These are phyloP conservation scores for Cetoscarus ocellatus DNA, from an alignment of 2,797 vertebrate genomes.

Conservation along the genomic window DNA sequence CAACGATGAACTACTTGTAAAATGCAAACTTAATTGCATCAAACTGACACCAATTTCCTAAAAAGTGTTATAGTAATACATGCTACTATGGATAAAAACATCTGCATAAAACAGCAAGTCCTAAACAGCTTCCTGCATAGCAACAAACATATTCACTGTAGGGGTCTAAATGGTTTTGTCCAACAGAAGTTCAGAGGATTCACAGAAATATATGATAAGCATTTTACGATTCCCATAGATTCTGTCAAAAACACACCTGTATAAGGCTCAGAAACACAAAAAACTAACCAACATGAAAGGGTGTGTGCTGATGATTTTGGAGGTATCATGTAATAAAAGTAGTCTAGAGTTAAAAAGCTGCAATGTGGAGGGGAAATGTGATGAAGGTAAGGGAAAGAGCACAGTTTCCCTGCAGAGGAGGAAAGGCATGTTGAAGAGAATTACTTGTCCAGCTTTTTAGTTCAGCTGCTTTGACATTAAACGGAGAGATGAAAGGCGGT, in stretches of 20 bases:
- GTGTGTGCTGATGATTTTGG: slow-evolving; percentile 17
- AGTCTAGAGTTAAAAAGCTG: background rate
- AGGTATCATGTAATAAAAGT: slow-evolving; percentile 19
- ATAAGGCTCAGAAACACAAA: slow-evolving; percentile 20
- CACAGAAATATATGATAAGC: background rate
- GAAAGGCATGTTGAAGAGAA: slow-evolving; percentile 41
- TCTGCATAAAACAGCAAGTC: background rate
- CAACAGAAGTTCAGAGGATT: slow-evolving; percentile 16
- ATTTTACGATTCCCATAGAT: background rate
- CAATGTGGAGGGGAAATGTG: background rate
- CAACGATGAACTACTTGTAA: background rate
- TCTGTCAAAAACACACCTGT: background rate
- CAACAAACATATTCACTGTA: slow-evolving; percentile 25
- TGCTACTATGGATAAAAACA: slow-evolving; percentile 7
- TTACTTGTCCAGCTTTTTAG: background rate
- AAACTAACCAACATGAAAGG: background rate
- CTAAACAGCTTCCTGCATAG: slow-evolving; percentile 2
- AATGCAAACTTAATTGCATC: background rate
- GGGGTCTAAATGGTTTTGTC: slow-evolving; percentile 1
- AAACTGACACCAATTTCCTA: background rate
- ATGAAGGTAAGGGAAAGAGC: slow-evolving; percentile 12
- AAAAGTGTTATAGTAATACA: background rate
- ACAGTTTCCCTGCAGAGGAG: slow-evolving; percentile 28
- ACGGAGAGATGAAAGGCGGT: slow-evolving; percentile 32
- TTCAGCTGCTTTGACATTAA: slow-evolving; percentile 25